Evolutionary conservation across 2,888 invertebrate species (phyloP), one percentile per base, ranked within the genome.

Genomic region (Agrotis segetum): DNA sequence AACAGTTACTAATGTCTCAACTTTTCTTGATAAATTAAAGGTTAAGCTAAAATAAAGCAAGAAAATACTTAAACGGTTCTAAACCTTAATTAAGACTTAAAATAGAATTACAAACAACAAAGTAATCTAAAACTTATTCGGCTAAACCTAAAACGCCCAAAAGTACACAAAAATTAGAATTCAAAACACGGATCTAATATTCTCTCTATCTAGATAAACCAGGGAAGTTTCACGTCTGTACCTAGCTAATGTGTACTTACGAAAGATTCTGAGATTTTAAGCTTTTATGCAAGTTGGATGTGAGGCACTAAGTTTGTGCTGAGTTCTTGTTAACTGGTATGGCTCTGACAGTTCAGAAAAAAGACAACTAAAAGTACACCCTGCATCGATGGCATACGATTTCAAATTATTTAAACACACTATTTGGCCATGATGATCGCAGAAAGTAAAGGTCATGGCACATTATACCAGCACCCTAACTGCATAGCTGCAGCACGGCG

Each of bases 121-220:
- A 44, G 19, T 24, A 29, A 49, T 44, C 11, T 17, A 1, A 19
- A 60, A 16, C 5, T 7, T 17, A 16, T 53, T 40, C 5, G 13
- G 7, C 4, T 17, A 21, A 14, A 9, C 1, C 19, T 7, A 13
- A 53, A 59, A 49, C 3, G 7, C 19, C 6, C 0, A 53, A 24
- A 79, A 58, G 52, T 50, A 53, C 24, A 1, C 7, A 16, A 4
- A 17, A 50, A 52, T 53, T 59, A 24, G 9, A 21, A 62, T 46
- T 55, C 64, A 19, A 68, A 77, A 77, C 65, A 63, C 17, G 19
- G 59, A 69, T 70, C 59, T 77, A 59, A 69, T 69, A 81, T 69
- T 62, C 62, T 34, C 53, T 62, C 40, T 47, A 77, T 65, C 65
- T 52, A 66, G 53, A 81, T 66, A 60, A 63, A 55, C 50, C 47